Conservation (phyloP, 2,888 invertebrate genomes). For the Tenthredo livida region DNA sequence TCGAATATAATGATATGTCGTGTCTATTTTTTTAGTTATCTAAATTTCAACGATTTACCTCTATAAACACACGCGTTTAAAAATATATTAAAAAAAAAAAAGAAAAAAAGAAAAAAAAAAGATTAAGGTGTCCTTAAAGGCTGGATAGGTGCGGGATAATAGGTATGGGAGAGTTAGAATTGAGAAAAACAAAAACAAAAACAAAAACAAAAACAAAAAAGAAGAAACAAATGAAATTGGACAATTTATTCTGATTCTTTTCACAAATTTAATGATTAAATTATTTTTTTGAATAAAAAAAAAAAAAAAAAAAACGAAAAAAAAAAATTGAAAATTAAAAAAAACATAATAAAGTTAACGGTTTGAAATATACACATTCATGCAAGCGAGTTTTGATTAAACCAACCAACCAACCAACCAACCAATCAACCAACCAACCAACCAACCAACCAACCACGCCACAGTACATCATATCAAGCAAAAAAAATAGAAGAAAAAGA, state of each 20-base stretch:
- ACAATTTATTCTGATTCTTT: neutral
- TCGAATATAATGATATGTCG: neutral
- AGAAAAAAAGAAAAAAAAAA: neutral
- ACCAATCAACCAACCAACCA: neutral
- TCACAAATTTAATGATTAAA: neutral
- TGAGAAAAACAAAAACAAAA: neutral
- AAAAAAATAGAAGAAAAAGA: neutral
- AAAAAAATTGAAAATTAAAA: too few relatives aligned
- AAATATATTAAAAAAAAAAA: too few relatives aligned
- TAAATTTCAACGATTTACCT: slow-evolving; percentile 20
- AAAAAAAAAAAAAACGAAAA: neutral
- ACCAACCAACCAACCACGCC: neutral
- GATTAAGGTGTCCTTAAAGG: neutral
- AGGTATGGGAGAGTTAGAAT: neutral
- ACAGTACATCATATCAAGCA: neutral
- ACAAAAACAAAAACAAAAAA: slow-evolving; percentile 12
- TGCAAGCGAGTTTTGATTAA: neutral
- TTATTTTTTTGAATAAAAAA: neutral
- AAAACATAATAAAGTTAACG: slow-evolving; percentile 1
- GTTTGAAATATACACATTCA: slow-evolving; percentile 2
- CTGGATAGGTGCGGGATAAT: neutral
- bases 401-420: neutral
- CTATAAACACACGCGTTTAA: neutral
- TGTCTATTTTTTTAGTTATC: slow-evolving; percentile 2
- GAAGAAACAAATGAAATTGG: neutral